Base-by-base conservation (phyloP, 2,797 vertebrate species). In the Clarias fuscus region DNA sequence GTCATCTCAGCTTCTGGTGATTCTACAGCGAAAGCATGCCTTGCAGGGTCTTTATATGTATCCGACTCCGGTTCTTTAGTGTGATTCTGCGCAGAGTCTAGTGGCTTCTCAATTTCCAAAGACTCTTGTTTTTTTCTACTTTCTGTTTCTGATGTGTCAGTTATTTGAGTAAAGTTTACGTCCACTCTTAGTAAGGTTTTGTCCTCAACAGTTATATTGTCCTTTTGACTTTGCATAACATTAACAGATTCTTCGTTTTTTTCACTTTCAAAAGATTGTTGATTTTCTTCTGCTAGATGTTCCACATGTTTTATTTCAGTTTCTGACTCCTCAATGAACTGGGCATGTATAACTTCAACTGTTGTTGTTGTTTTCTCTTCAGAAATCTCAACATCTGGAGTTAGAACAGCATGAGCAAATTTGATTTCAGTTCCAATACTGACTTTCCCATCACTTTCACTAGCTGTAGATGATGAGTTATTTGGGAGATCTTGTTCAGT, bases 361-460 rank as follows among this genome's bases (percentile, higher is more conserved):
- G 15, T 71, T 70, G 58, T 71, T 77, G 64, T 83, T 8, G 76
- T 13, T 37, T 84, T 75, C 70, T 82, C 82, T 78, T 86, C 64
- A 85, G 33, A 1, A 72, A 24, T 76, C 17, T n/a, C 1, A 75
- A 20, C n/a, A 73, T 62, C 40, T 53, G 43, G 6, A 67, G 53
- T 82, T 43, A 75, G 62, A 61, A 4, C 72, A 17, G 56, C 80
- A 59, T 90, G 82, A 30, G 86, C 22, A 61, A 70, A 67, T 84
- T 86, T 72, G 22, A 84, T 84, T 86, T 91, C 84, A 85, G 83
- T 86, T 87, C 91, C 86, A 88, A 84, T 71, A 78, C 17, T 87
- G 13, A 43, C 78, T 84, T 59, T 7, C 56, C 89, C 61, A 48
- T 89, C 61, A 79, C 65, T 73, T 88, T 77, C 80, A 73, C 43